A percentile compares a stretch with the other conserved stretches of the same genome.
Evolutionary conservation across 2,888 invertebrate genomes (phyloP).

Genomic region (Tethea ocularis): DNA sequence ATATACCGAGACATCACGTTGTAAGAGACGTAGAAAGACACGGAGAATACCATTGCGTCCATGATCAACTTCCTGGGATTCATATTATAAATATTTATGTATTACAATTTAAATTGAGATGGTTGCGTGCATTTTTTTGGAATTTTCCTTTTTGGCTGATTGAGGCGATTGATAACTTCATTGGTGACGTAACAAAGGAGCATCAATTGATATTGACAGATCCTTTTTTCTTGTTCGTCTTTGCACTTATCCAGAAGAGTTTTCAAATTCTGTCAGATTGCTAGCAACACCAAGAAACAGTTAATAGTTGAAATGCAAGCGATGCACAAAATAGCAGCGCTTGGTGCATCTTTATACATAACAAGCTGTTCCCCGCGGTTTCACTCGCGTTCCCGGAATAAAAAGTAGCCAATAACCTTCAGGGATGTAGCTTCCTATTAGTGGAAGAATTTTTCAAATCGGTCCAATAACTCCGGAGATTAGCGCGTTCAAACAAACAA

Average conservation of each 20-base stretch:
- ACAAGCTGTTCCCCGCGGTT: too few relatives aligned
- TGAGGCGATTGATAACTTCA: background rate
- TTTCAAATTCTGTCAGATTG: too few relatives aligned
- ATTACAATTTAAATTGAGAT: background rate
- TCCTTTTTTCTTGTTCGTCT: background rate
- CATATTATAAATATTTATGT: slow-evolving; percentile 27
- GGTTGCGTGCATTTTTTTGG: background rate
- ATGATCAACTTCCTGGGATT: slow-evolving; percentile 40
- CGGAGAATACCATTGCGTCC: slow-evolving; percentile 49
- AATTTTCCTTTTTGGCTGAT: background rate
- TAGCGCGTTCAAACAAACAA: too few relatives aligned
- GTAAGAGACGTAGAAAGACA: slow-evolving; percentile 56
- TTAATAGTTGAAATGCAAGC: too few relatives aligned
- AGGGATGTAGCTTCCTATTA: too few relatives aligned
- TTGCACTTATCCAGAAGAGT: background rate
- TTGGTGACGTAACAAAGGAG: background rate
- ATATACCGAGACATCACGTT: slow-evolving; percentile 52
- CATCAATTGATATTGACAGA: background rate
- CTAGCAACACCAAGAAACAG: too few relatives aligned
- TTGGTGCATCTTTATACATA: too few relatives aligned
- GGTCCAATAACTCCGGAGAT: too few relatives aligned
- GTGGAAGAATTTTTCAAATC: too few relatives aligned
- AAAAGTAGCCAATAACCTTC: too few relatives aligned
- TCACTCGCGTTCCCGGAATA: too few relatives aligned
- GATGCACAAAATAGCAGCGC: too few relatives aligned